phyloP scores from a whole-genome alignment of 1,140 invertebrate species.

The Drosophila mauritiana region DNA sequence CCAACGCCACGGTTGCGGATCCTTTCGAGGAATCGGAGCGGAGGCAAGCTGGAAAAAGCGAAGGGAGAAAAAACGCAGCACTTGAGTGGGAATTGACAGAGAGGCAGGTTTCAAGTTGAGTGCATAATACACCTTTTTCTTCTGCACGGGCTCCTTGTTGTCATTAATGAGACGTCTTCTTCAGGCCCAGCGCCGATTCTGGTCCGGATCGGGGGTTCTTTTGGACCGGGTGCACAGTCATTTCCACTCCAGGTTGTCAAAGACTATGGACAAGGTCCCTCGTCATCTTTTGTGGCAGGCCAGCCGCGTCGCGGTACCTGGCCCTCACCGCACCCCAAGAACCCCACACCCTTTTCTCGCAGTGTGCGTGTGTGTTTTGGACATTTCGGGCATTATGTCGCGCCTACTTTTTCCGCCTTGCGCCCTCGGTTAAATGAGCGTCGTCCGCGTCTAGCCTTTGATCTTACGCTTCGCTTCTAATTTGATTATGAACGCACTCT shows the following conservation, averaged over 20 bases:
- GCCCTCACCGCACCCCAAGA: background rate
- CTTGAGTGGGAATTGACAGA: conserved; percentile 73
- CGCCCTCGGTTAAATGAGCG: conserved; percentile 36
- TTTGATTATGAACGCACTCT: conserved; percentile 82
- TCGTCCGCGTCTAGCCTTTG: conserved; percentile 55
- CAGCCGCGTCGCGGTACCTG: background rate
- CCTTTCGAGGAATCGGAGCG: conserved; percentile 62
- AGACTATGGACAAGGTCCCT: conserved; percentile 53
- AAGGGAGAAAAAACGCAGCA: conserved; percentile 12
- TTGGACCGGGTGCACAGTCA: conserved; percentile 52
- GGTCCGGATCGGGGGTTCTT: conserved; percentile 27
- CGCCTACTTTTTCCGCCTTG: conserved; percentile 75
- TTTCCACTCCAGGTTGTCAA: conserved; percentile 82
- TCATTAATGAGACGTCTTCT: conserved; percentile 84
- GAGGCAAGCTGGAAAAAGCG: conserved; percentile 28
- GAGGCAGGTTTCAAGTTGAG: conserved; percentile 57
- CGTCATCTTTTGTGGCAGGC: conserved; percentile 71
- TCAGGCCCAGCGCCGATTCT: conserved; percentile 45
- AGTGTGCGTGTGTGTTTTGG: conserved; percentile 62
- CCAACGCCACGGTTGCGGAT: conserved; percentile 68
- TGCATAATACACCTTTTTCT: conserved; percentile 80
- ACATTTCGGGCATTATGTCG: conserved; percentile 80
- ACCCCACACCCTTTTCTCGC: conserved; percentile 16
- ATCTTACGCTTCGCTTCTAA: conserved; percentile 82
- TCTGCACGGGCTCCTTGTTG: conserved; percentile 77